These are phyloP conservation scores for Allophyes oxyacanthae DNA, from an alignment of 2,888 invertebrate genomes.

Conservation along the genomic window DNA sequence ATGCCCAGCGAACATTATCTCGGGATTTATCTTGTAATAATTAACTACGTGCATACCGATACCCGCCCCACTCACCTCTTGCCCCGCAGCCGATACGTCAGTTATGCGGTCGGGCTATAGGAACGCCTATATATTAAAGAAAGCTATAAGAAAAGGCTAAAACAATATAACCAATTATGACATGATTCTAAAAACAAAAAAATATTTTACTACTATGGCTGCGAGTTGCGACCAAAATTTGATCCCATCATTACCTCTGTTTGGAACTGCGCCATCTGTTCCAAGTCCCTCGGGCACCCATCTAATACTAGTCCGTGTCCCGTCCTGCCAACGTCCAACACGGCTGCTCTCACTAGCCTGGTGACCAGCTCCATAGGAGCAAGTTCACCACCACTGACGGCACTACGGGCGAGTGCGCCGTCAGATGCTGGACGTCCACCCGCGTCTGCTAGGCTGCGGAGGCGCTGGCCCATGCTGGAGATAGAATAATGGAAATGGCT, in stretches of 20 bases:
- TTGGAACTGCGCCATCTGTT: slow-evolving; percentile 96
- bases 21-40: too few relatives aligned
- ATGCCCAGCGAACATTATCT: too few relatives aligned
- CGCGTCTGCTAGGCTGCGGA: slow-evolving; percentile 92
- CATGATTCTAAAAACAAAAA: too few relatives aligned
- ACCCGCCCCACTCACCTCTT: too few relatives aligned
- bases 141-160: too few relatives aligned
- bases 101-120: too few relatives aligned
- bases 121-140: too few relatives aligned
- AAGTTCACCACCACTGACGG: slow-evolving; percentile 94
- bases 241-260: slow-evolving; percentile 91
- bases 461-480: slow-evolving; percentile 92
- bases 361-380: slow-evolving; percentile 94
- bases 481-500: neutral
- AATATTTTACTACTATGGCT: too few relatives aligned
- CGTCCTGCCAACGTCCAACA: slow-evolving; percentile 87
- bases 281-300: slow-evolving; percentile 97
- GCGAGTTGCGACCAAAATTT: neutral
- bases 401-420: slow-evolving; percentile 91
- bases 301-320: slow-evolving; percentile 96
- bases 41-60: too few relatives aligned
- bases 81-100: too few relatives aligned
- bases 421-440: slow-evolving; percentile 91
- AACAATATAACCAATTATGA: too few relatives aligned
- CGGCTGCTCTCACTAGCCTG: slow-evolving; percentile 92